Evolutionary conservation across 2,113 vertebrate genomes (phyloP), one percentile per base, ranked within the genome.

Genomic region (Nerophis lumbriciformis): DNA sequence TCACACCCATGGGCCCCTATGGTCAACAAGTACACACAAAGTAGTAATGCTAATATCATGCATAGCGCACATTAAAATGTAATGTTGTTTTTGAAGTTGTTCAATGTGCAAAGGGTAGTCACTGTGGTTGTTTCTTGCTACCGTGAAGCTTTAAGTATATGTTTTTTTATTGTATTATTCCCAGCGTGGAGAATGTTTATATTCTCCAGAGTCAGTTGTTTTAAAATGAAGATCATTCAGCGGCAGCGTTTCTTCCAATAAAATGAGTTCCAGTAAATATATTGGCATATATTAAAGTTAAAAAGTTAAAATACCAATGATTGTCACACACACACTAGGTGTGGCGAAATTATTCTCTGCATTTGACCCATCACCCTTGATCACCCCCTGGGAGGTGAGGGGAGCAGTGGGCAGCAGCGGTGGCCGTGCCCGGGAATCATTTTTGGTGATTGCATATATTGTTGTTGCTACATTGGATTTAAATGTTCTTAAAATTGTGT

Each of bases 1-100:
- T 92, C 79, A 84, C 93, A 64, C 97, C 97, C 65, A 92, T 91
- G 64, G 96, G 82, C 58, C 97, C 97, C 97, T 99, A 77, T 62
- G 35, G 42, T 48, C 38, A 57, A 11, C n/a, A 57, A 42, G 16
- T 19, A 39, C n/a, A 42, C 38, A 57, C 12, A 16, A 55, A 53
- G 51, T 36, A 52, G 19, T 10, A 35, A 52, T 21, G 21, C 16
- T 28, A 35, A 10, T 5, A 28, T 13, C 9, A 53, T 7, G 21
- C 6, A 13, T 13, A 35, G 51, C 6, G 51, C 10, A 21, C 28
- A 35, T 35, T 53, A 35, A 53, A 21, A 28, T 19, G 21, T 19
- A 50, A 50, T 19, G 16, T 50, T 6, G 16, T n/a, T 50, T 50
- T 49, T 50, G 8, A 50, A 50, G 39, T 42, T 42, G 42, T 21